Evolutionary conservation across 2,797 vertebrate genomes (phyloP).

Genomic region (Platyrinchus mystaceus): DNA sequence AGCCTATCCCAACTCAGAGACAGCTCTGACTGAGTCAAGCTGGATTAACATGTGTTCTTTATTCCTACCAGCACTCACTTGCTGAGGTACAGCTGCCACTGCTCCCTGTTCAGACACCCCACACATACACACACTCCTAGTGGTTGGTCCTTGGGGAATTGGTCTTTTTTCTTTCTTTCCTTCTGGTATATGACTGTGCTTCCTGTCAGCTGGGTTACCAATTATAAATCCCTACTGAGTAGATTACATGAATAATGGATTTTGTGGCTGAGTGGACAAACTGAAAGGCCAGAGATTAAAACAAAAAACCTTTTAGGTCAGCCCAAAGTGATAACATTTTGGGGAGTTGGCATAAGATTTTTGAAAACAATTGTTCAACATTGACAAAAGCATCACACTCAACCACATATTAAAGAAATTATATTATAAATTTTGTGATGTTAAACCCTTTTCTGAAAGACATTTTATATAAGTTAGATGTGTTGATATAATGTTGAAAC

Average conservation of each 20-base stretch:
- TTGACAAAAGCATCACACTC: not conserved
- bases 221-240: conserved; percentile 17
- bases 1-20: not conserved
- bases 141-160: not conserved
- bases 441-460: conserved; percentile 28
- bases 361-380: not conserved
- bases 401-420: not conserved
- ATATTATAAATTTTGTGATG: not conserved
- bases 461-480: not conserved
- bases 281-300: not conserved
- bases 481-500: not conserved
- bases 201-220: conserved; percentile 50
- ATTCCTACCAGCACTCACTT: not conserved
- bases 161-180: conserved; percentile 14
- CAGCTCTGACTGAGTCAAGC: conserved; percentile 12
- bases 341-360: not conserved
- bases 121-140: not conserved
- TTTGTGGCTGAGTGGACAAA: not conserved
- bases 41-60: conserved; percentile 24
- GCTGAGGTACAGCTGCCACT: not conserved
- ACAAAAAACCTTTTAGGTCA: not conserved
- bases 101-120: not conserved
- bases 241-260: conserved; percentile 24
- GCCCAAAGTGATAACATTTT: not conserved
- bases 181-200: conserved; percentile 29